A percentile compares a stretch with the other conserved stretches of the same genome.
phyloP scores from a whole-genome alignment of 2,888 invertebrate species.

The Elaeidobius kamerunicus region DNA sequence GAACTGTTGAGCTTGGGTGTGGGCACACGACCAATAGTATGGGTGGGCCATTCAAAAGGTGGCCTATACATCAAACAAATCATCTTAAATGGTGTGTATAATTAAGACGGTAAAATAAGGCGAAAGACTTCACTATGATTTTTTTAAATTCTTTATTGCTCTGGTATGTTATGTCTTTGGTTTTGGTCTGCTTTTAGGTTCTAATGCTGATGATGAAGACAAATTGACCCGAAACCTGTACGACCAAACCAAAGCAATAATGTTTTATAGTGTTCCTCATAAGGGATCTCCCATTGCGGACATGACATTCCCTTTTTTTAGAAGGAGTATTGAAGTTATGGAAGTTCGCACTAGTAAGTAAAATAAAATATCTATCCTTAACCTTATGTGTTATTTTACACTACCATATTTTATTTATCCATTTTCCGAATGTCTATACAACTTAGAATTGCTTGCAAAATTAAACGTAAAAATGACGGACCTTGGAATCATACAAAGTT shows the following conservation, averaged over 20 bases:
- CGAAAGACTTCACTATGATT: too few species aligned
- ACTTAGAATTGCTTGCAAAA: too few species aligned
- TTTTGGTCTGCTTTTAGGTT: too few species aligned
- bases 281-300: slow-evolving; percentile 76
- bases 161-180: too few species aligned
- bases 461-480: too few species aligned
- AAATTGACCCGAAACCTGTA: slow-evolving; percentile 53
- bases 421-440: too few species aligned
- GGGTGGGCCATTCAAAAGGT: slow-evolving; percentile 87
- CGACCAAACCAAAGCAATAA: slow-evolving; percentile 59
- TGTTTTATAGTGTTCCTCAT: slow-evolving; percentile 88
- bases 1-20: slow-evolving; percentile 65
- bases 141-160: too few species aligned
- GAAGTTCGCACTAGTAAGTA: slow-evolving; percentile 73
- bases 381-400: too few species aligned
- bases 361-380: too few species aligned
- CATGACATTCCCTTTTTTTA: slow-evolving; percentile 67
- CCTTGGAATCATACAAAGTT: too few species aligned
- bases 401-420: too few species aligned
- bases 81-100: slow-evolving; percentile 60
- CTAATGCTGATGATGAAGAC: slow-evolving; percentile 50
- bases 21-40: slow-evolving; percentile 72
- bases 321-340: slow-evolving; percentile 72
- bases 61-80: slow-evolving; percentile 84
- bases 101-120: neutral